Evolutionary conservation across 1,140 invertebrate species (phyloP).

Genomic region (Drosophila arawakana): DNA sequence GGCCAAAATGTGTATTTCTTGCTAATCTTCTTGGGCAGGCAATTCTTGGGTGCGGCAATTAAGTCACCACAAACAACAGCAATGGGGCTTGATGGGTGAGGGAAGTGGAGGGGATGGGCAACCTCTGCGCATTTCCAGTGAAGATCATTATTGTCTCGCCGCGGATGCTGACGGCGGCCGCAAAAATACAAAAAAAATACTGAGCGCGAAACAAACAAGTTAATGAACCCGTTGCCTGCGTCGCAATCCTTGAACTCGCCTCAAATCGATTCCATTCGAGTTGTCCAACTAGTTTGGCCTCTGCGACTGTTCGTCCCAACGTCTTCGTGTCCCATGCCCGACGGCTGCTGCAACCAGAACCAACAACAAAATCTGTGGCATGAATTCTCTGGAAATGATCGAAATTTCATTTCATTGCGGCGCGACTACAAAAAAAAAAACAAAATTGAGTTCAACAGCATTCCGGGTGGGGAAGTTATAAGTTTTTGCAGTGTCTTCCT

Average conservation of each 20-base stretch:
- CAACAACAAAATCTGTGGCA: constrained; percentile 69
- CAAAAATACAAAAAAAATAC: constrained; percentile 38
- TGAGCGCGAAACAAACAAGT: constrained; percentile 60
- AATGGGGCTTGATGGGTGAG: neutral
- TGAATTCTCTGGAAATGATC: constrained; percentile 79
- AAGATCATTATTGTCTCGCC: constrained; percentile 81
- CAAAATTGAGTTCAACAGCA: constrained; percentile 77
- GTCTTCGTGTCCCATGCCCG: neutral
- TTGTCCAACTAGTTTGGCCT: constrained; percentile 67
- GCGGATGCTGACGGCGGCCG: constrained; percentile 61
- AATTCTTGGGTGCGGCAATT: constrained; percentile 72
- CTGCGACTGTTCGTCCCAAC: constrained; percentile 14
- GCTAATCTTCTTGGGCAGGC: constrained; percentile 62
- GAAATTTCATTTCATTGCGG: constrained; percentile 78
- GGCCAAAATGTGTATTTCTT: constrained; percentile 41
- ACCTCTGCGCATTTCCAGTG: constrained; percentile 63
- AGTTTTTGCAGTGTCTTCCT: constrained; percentile 3
- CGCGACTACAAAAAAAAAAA: constrained; percentile 6
- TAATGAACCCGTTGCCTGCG: constrained; percentile 70
- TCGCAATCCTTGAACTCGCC: constrained; percentile 58
- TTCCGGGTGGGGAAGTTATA: constrained; percentile 52
- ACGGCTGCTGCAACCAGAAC: constrained; percentile 30
- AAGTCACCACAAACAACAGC: constrained; percentile 63
- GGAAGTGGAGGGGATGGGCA: constrained; percentile 9
- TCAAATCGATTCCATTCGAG: constrained; percentile 30